Base-by-base conservation (phyloP, 1,140 invertebrate species). In the Camponotus vicinus region DNA sequence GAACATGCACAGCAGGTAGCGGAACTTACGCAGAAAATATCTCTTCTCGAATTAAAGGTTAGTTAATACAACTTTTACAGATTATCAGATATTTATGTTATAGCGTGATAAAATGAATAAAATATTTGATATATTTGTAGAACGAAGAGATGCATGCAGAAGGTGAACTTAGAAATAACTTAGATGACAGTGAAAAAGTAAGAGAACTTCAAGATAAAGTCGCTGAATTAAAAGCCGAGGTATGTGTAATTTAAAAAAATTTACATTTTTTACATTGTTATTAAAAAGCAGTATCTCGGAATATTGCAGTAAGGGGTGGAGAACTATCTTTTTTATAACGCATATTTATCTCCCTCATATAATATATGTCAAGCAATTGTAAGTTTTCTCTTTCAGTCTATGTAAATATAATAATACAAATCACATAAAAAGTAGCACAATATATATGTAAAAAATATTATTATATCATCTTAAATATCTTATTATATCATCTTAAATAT, bases 1-100 rank as follows among this genome's bases (percentile, higher is more conserved):
- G 99, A 99, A 93, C 98, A 98, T 92, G 97, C 98, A 66, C 98
- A 99, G 94, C 96, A 97, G 70, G 97, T 99, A 64, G 99, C 98
- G n/a, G 99, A 99, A 95, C 96, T 99, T 18, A 98, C 97, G 86
- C 98, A 99, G 91, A 98, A 98, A 95, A 98, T 99, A 84, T 99
- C 98, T 9, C 96, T 98, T 91, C 96, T 99, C 80, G 98, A 99
- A 95, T 96, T 98, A 85, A 98, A 98, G 96, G 98, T 98, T 95
- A 70, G 5, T 70, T 55, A 11, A 32, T 6, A 52, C 13, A 37
- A 52, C 52, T 3, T 11, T 2, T 32, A 18, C 0, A n/a, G 0
- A 21, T 2, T 49, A 11, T 27, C 4, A 55, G 66, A 37, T 9
- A 15, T 40, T 52, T n/a, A 66, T 57, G 4, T 11, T 45, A 42